Conservation (phyloP, 1,140 invertebrate species). For the Battus philenor region DNA sequence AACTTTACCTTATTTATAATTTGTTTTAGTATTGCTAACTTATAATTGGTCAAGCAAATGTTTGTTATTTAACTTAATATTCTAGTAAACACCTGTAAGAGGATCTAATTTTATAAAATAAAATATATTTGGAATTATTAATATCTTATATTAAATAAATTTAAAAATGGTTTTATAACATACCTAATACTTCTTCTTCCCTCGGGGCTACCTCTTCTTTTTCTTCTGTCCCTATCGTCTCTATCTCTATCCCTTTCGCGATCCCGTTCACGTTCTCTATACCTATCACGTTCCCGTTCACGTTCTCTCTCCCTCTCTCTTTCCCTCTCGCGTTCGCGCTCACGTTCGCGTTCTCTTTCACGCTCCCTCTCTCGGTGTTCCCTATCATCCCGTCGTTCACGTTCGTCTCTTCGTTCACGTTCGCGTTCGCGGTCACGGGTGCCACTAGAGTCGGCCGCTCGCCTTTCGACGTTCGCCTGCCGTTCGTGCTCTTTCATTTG, state of each 20-base stretch:
- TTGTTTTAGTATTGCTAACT: no score
- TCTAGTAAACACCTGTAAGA: no score
- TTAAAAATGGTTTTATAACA: no score
- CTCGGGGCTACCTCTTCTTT: constrained; percentile 56
- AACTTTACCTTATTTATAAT: no score
- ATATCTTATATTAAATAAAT: no score
- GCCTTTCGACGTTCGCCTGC: constrained; percentile 81
- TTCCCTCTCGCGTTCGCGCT: constrained; percentile 38
- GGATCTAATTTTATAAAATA: no score
- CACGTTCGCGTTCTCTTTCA: constrained; percentile 45
- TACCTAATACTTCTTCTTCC: constrained; percentile 63
- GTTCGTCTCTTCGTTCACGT: constrained; percentile 39
- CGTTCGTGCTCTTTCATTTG: constrained; percentile 95
- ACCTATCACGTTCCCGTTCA: constrained; percentile 43
- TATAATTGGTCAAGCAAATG: no score
- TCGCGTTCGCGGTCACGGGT: constrained; percentile 47
- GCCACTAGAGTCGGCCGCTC: constrained; percentile 61
- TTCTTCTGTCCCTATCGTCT: constrained; percentile 63
- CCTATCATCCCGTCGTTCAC: constrained; percentile 37
- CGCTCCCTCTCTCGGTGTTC: constrained; percentile 35
- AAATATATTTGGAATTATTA: no score
- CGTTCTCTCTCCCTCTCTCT: constrained; percentile 40
- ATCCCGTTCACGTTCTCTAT: constrained; percentile 40
- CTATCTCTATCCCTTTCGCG: constrained; percentile 38
- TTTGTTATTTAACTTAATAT: no score